Conservation (phyloP, 1,140 invertebrate genomes). For the Musca domestica region DNA sequence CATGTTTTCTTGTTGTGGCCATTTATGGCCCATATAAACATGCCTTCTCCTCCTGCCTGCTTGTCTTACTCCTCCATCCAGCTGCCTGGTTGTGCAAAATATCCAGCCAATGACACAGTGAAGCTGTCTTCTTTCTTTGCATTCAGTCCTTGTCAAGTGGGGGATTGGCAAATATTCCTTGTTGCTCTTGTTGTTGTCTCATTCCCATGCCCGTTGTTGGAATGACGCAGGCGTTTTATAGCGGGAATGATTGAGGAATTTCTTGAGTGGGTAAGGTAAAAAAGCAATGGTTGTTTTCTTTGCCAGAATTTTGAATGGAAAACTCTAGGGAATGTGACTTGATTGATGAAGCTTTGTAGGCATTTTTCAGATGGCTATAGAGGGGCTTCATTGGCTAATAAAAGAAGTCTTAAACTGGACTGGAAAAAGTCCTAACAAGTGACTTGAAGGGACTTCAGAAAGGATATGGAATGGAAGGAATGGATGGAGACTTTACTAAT, state of each 20-base stretch:
- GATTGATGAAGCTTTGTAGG: no score
- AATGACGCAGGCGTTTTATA: slow-evolving; percentile 27
- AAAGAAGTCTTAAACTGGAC: no score
- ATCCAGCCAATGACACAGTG: not conserved
- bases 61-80: not conserved
- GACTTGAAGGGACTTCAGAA: no score
- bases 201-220: not conserved
- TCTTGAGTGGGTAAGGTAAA: not conserved
- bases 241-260: slow-evolving; percentile 12
- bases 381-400: no score
- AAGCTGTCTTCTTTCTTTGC: slow-evolving; percentile 22
- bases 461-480: no score
- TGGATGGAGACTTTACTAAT: no score
- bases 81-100: not conserved
- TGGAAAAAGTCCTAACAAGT: no score
- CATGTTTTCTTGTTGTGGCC: not conserved
- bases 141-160: not conserved
- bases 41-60: not conserved
- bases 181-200: slow-evolving; percentile 2
- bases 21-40: not conserved
- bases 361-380: no score
- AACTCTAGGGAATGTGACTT: no score
- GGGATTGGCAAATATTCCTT: not conserved
- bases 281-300: not conserved
- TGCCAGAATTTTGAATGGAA: no score